Evolutionary conservation across 92 coral and sea anemone species (phyloP).

Genomic region (Galaxea fascicularis): DNA sequence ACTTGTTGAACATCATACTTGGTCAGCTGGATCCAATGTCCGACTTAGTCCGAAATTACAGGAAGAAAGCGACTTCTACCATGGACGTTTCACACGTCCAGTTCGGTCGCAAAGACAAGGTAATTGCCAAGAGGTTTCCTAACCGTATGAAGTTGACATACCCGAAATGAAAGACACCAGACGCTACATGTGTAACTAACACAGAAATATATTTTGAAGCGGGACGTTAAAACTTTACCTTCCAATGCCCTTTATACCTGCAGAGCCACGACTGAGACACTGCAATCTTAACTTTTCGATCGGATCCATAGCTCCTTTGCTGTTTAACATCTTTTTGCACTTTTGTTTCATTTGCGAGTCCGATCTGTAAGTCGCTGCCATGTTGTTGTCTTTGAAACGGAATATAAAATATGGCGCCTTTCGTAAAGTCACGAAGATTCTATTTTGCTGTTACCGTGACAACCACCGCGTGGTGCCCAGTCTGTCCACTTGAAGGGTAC

Average conservation of each 20-base stretch:
- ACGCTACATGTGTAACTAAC: no score
- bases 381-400: slow-evolving; percentile 47
- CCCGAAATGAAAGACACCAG: neutral
- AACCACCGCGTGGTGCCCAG: slow-evolving; percentile 21
- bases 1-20: no score
- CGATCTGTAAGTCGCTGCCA: slow-evolving; percentile 96
- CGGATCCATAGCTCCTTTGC: slow-evolving; percentile 69
- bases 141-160: neutral
- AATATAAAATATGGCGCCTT: slow-evolving; percentile 51
- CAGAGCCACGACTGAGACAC: slow-evolving; percentile 94
- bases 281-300: slow-evolving; percentile 85
- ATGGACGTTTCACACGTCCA: no score
- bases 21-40: no score
- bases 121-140: no score
- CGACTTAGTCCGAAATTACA: no score
- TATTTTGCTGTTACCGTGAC: slow-evolving; percentile 40
- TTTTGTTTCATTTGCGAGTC: slow-evolving; percentile 88
- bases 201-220: no score
- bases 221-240: slow-evolving; percentile 52
- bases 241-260: slow-evolving; percentile 98
- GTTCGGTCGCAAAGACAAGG: no score
- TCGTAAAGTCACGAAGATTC: slow-evolving; percentile 43
- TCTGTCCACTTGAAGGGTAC: neutral
- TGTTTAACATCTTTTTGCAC: slow-evolving; percentile 75
- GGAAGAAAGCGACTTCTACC: no score